Conservation (phyloP, 2,113 vertebrate species). For the Triplophysa dalaica region DNA sequence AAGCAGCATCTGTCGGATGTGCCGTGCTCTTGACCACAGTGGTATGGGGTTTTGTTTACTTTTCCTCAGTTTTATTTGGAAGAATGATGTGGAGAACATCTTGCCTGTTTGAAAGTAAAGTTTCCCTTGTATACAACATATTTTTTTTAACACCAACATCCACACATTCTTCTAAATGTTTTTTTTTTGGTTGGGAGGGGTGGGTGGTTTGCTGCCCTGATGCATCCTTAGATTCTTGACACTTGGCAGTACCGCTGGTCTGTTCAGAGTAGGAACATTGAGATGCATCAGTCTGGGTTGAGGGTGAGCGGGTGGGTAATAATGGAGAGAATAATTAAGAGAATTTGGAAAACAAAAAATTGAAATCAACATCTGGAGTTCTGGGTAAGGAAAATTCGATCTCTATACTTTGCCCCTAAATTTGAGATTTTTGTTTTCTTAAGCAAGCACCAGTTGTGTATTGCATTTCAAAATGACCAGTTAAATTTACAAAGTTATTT, state of each 20-base stretch:
- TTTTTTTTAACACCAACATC: background rate
- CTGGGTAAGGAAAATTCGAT: conserved; percentile 56
- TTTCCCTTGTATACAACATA: no score
- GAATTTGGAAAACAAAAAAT: conserved; percentile 42
- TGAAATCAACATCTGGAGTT: conserved; percentile 53
- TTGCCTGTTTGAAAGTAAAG: conserved; percentile 52
- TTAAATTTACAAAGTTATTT: conserved; percentile 8
- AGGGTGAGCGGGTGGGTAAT: conserved; percentile 50
- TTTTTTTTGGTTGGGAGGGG: conserved; percentile 56
- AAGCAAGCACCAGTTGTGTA: background rate
- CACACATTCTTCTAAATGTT: conserved; percentile 69
- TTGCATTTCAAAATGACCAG: conserved; percentile 5
- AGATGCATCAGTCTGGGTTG: conserved; percentile 59
- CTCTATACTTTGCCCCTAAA: conserved; percentile 59
- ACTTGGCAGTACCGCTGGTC: background rate
- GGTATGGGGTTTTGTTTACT: conserved; percentile 14
- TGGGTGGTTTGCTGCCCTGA: conserved; percentile 69
- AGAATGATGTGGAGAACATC: conserved; percentile 74
- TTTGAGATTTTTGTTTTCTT: conserved; percentile 4
- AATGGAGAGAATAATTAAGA: conserved; percentile 6
- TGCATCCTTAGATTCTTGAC: conserved; percentile 49
- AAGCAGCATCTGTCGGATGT: conserved; percentile 1
- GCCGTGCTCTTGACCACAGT: conserved; percentile 46
- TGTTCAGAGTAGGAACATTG: background rate
- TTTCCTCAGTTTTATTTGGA: conserved; percentile 43